Evolutionary conservation across 2,888 invertebrate genomes (phyloP).

Genomic region (Cylindroiulus punctatus): DNA sequence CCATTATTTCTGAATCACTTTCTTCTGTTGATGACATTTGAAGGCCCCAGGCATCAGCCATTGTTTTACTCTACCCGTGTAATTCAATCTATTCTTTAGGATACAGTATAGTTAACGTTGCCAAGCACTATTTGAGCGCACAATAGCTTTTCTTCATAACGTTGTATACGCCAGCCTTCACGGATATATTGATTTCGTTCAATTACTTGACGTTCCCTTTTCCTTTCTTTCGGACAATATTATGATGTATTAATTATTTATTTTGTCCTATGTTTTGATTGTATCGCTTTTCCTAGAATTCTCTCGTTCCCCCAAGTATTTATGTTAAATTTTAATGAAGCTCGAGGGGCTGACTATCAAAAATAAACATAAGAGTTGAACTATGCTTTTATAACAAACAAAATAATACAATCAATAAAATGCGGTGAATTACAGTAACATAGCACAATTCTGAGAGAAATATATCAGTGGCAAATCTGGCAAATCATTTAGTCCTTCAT

Average conservation of each 20-base stretch:
- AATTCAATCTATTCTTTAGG: conserved; percentile 35
- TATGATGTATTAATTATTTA: conserved; percentile 32
- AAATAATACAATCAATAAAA: neutral
- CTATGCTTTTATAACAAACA: neutral
- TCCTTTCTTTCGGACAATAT: neutral
- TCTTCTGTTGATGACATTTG: conserved; percentile 43
- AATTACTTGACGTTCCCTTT: neutral
- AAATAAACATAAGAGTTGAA: conserved; percentile 1
- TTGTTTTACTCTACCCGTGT: conserved; percentile 21
- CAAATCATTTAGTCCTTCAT: neutral
- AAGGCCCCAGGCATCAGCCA: conserved; percentile 1
- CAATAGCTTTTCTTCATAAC: neutral
- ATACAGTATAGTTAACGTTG: neutral
- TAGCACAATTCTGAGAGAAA: too few relatives aligned
- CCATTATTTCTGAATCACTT: conserved; percentile 28
- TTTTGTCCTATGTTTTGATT: neutral
- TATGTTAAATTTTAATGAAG: conserved; percentile 22
- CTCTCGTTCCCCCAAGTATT: neutral
- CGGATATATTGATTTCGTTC: neutral
- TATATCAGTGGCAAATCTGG: neutral
- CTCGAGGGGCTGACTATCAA: neutral
- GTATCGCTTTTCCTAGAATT: neutral
- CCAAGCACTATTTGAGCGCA: neutral
- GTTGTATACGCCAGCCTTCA: neutral
- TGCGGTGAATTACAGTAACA: too few relatives aligned